Evolutionary conservation across 1,140 invertebrate species (phyloP).

Genomic region (Pygmarrhopalites habei): DNA sequence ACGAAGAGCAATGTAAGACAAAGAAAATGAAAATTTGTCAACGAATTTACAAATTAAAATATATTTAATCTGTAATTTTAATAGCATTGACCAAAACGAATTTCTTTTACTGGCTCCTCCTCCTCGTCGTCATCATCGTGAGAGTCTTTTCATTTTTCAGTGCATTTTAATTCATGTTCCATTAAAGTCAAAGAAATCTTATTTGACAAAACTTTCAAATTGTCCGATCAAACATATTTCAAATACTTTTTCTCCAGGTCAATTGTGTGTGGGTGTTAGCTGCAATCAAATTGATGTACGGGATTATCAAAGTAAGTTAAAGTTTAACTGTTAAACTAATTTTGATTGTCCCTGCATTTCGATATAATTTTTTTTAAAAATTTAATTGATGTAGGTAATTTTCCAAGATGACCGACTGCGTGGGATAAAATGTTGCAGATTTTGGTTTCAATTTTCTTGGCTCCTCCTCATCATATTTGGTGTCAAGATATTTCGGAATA

Average conservation of each 20-base stretch:
- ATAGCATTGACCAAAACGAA: conserved; percentile 5
- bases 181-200: no score
- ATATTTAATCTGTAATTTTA: neutral
- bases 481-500: conserved; percentile 10
- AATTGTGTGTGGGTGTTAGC: conserved; percentile 6
- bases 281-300: conserved; percentile 3
- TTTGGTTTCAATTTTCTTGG: conserved; percentile 12
- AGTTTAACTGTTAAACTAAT: no score
- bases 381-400: neutral
- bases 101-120: conserved; percentile 5
- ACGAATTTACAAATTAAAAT: no score
- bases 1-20: no score
- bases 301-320: conserved; percentile 4
- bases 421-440: conserved; percentile 4
- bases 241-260: no score
- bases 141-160: no score
- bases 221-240: no score
- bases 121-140: conserved; percentile 6
- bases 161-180: no score
- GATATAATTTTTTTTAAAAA: no score
- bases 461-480: conserved; percentile 13
- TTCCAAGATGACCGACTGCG: conserved; percentile 9
- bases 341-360: no score
- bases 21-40: no score
- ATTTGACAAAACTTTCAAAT: no score